Evolutionary conservation across 2,113 vertebrate species (phyloP), one percentile per base, ranked within the genome.

Genomic region (Scortum barcoo): DNA sequence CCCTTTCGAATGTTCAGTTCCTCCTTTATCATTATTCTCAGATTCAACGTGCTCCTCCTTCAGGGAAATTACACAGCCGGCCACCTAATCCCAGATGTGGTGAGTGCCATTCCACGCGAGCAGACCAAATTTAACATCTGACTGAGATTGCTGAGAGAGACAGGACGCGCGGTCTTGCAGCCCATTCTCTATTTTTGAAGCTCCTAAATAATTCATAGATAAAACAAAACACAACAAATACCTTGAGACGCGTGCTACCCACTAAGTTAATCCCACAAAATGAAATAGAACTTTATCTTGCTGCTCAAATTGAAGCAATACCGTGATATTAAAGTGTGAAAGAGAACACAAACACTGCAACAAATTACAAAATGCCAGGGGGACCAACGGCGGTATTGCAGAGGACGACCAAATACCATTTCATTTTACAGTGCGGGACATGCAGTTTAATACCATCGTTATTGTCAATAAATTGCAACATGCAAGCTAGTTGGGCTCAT

Each of bases 191-290:
- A 61, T 87, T 86, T 87, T 86, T 90, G 86, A 90, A 84, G 86
- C 86, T 80, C 89, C 94, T 95, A 95, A 96, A 95, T 96, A 95
- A 96, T 95, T 95, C 94, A 95, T 94, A 91, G 94, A 94, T 94
- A 94, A 95, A 95, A 94, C 93, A 93, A 95, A 95, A 94, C 91
- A 95, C 90, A 88, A 93, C 94, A 95, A 94, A 95, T 93, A 94
- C 94, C 95, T 94, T 83, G 94, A 95, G 95, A 95, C 90, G 75
- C 74, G 89, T 54, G 83, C 90, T 88, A 91, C 89, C 91, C 93
- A 77, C 66, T 88, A 90, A 93, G 75, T 95, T 95, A 95, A 95
- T 95, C 94, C 94, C 86, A 82, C 94, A 90, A 95, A 95, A 95
- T 94, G 94, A 95, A 94, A 95, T 92, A 90, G 83, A 95, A 94